Evolutionary conservation across 2,113 vertebrate genomes (phyloP).

Genomic region (Montifringilla adamsi): DNA sequence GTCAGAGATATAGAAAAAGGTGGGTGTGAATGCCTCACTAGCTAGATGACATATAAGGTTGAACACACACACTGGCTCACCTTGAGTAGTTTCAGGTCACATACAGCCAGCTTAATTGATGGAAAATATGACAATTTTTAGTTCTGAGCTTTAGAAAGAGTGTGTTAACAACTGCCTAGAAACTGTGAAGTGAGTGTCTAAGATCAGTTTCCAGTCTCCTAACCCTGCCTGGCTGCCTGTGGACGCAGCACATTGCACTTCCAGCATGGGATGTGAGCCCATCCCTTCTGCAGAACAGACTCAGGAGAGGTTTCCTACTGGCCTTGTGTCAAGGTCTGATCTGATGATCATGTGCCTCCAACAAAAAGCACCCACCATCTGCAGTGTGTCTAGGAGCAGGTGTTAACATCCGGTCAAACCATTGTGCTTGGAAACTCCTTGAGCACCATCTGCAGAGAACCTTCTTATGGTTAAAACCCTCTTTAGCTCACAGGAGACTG

Average conservation of each 20-base stretch:
- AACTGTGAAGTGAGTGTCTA: background rate
- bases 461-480: background rate
- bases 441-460: background rate
- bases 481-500: background rate
- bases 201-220: background rate
- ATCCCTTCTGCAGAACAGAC: background rate
- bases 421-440: background rate
- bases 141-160: background rate
- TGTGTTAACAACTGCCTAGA: background rate
- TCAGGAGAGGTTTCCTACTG: background rate
- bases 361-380: background rate
- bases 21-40: background rate
- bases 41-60: background rate
- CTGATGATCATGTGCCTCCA: background rate
- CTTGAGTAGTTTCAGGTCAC: background rate
- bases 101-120: background rate
- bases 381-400: background rate
- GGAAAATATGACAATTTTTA: background rate
- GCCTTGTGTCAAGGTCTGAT: background rate
- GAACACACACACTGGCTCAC: background rate
- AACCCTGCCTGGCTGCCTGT: background rate
- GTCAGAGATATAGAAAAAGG: background rate
- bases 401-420: background rate
- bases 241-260: background rate
- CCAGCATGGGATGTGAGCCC: fast-evolving